Evolutionary conservation across 2,113 vertebrate genomes (phyloP).

Genomic region (Gadus chalcogrammus): DNA sequence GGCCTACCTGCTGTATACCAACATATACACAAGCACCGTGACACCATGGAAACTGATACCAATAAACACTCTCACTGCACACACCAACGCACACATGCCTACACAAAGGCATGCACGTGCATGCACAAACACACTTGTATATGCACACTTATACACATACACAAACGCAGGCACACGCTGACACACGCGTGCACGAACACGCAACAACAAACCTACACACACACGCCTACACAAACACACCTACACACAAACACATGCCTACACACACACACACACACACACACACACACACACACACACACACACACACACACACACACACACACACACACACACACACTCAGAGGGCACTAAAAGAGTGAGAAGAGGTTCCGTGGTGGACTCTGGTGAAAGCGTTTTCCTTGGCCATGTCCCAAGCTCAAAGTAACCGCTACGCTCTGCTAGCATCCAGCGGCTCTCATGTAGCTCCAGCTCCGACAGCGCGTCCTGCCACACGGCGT

Average conservation of each 20-base stretch:
- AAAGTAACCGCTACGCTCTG: constrained; percentile 23
- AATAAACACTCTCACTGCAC: too few relatives aligned
- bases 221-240: background rate
- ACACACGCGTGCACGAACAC: background rate
- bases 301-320: constrained; percentile 17
- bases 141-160: background rate
- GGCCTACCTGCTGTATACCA: background rate
- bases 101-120: background rate
- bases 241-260: background rate
- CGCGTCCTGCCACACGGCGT: too few relatives aligned
- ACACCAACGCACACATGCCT: background rate
- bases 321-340: constrained; percentile 7
- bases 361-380: constrained; percentile 21
- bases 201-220: background rate
- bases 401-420: constrained; percentile 25
- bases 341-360: background rate
- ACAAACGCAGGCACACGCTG: background rate
- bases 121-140: background rate
- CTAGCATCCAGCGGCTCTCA: background rate
- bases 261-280: background rate
- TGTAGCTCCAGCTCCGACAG: background rate
- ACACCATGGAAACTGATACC: background rate
- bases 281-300: background rate
- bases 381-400: constrained; percentile 40
- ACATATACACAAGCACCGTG: background rate